Evolutionary conservation across 2,888 invertebrate genomes (phyloP), one percentile per base, ranked within the genome.

Genomic region (Zele albiditarsus): DNA sequence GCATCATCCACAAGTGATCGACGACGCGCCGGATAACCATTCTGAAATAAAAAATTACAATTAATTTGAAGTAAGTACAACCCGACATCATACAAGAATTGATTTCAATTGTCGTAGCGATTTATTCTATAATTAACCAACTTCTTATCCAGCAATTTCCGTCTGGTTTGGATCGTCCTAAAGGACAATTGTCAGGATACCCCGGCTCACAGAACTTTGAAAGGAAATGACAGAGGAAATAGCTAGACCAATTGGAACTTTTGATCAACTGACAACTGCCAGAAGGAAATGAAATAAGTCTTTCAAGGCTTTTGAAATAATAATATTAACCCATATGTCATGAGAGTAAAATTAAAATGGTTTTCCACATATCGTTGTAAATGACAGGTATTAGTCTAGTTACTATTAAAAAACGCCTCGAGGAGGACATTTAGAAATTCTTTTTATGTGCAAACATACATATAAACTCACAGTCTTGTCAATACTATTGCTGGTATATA

Each of bases 1-100:
- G 99, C 98, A 91, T 99, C 98, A 87, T 98, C 98, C 72, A 99
- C 98, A 80, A 99, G 93, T 80, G 98, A 98, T 86, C 98, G 95
- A 85, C 97, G 94, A 86, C 98, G 94, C 79, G 98, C 96, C 84
- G 97, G 97, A 90, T 98, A 98, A 80, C 98, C 98, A 92, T 98
- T 98, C 98, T 98, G 92, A 57, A 94, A 93, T 86, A 42, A 57
- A 49, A 49, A 69, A 25, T 20, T 25, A 16, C 12, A 42, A 27
- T 23, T 20, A 12, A 25, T 27, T 14, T 16, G 38, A 60, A 60
- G 16, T 25, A 5, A 60, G 3, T 27, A 25, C 23, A 25, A n/a
- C n/a, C n/a, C n/a, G n/a, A 60, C 57, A 63, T 31, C 28, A 16
- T 14, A 57, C 25, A 20, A 14, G 28, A 27, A 62, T 14, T 6